These are phyloP conservation scores for Pyrocephalus nanus DNA, from an alignment of 2,797 vertebrate species.

Conservation along the genomic window DNA sequence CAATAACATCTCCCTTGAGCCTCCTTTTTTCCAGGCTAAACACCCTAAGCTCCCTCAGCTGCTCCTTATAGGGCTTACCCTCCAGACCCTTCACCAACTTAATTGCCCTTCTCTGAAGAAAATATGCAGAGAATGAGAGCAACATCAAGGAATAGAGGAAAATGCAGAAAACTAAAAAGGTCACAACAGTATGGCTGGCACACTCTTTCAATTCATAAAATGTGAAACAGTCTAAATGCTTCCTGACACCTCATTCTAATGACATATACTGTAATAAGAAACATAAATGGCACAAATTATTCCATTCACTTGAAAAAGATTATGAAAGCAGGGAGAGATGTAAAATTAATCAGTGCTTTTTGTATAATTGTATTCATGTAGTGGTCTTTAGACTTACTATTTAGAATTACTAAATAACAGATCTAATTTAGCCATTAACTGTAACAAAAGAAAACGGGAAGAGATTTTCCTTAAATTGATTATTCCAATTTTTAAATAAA, in stretches of 20 bases:
- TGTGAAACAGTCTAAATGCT: background rate
- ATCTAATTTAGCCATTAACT: background rate
- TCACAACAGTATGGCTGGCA: background rate
- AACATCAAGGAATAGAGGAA: constrained; percentile 1
- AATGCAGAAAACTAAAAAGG: constrained; percentile 59
- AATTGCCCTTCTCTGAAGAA: background rate
- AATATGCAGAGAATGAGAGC: background rate
- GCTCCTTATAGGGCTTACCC: background rate
- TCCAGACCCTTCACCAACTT: background rate
- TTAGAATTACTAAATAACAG: constrained; percentile 2
- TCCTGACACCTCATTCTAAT: constrained; percentile 42
- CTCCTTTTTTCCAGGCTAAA: background rate
- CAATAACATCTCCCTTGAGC: background rate
- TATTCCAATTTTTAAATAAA: constrained; percentile 39
- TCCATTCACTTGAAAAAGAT: constrained; percentile 35
- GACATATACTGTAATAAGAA: constrained; percentile 49
- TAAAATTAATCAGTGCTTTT: constrained; percentile 25
- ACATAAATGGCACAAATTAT: constrained; percentile 38
- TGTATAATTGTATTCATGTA: background rate
- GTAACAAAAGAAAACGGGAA: background rate
- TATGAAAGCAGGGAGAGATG: constrained; percentile 27
- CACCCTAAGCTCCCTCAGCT: background rate
- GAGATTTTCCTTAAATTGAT: constrained; percentile 8
- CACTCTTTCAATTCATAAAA: constrained; percentile 36
- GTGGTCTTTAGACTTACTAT: background rate